phyloP scores from a whole-genome alignment of 1,140 invertebrate species.

The Drosophila ogumai region DNA sequence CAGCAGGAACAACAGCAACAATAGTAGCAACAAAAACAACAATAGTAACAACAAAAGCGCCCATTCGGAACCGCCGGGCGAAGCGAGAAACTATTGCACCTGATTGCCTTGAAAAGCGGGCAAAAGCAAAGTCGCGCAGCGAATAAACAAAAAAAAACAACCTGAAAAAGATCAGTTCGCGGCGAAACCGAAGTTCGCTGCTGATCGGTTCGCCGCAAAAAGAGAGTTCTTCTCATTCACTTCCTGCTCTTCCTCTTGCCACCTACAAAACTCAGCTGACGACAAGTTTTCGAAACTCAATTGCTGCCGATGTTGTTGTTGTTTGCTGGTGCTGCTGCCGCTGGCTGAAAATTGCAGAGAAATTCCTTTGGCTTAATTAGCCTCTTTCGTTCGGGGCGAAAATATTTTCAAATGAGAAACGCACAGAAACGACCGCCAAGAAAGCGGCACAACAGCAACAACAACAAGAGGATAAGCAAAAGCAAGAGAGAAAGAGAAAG shows the following conservation, averaged over 20 bases:
- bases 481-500: conserved; percentile 19
- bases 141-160: conserved; percentile 69
- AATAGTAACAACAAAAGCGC: conserved; percentile 56
- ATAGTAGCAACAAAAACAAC: conserved; percentile 48
- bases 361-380: conserved; percentile 83
- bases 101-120: conserved; percentile 79
- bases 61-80: conserved; percentile 69
- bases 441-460: conserved; percentile 74
- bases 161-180: conserved; percentile 41
- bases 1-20: conserved; percentile 30
- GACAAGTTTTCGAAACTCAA: conserved; percentile 78
- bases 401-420: conserved; percentile 81
- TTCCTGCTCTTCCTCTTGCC: conserved; percentile 55
- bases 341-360: conserved; percentile 75
- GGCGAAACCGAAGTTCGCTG: conserved; percentile 30
- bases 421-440: conserved; percentile 58
- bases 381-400: conserved; percentile 81
- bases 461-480: conserved; percentile 27
- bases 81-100: conserved; percentile 73
- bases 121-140: conserved; percentile 58
- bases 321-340: conserved; percentile 27
- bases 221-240: conserved; percentile 53
- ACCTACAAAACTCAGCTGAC: conserved; percentile 66
- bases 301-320: conserved; percentile 48
- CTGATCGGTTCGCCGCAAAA: conserved; percentile 38